These are phyloP conservation scores for Furcula furcula DNA, from an alignment of 2,888 invertebrate genomes.

Conservation along the genomic window DNA sequence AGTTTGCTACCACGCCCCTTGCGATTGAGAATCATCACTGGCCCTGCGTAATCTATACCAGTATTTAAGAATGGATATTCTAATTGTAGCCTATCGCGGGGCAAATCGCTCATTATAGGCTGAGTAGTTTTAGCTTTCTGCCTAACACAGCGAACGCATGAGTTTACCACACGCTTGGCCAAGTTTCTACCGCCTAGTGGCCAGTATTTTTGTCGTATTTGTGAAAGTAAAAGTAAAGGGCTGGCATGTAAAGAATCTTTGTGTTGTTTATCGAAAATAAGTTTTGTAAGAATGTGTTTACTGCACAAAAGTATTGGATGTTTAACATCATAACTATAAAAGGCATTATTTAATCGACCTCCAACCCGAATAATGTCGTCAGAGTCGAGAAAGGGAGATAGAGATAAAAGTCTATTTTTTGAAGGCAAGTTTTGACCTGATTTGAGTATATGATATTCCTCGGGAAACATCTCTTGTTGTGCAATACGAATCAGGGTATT, in stretches of 20 bases:
- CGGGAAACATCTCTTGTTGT: slow-evolving; percentile 9
- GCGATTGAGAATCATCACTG: too few species aligned
- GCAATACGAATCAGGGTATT: slow-evolving; percentile 1
- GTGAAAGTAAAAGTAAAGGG: slow-evolving; percentile 10
- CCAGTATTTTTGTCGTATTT: slow-evolving; percentile 11
- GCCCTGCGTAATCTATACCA: too few species aligned
- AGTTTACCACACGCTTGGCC: background rate
- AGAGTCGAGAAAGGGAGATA: slow-evolving; percentile 16
- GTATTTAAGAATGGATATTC: too few species aligned
- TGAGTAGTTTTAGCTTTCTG: background rate
- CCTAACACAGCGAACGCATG: background rate
- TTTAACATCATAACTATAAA: slow-evolving; percentile 8
- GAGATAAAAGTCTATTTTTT: slow-evolving; percentile 2
- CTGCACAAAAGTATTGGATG: slow-evolving; percentile 15
- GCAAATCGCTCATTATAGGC: too few species aligned
- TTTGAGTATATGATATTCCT: slow-evolving; percentile 3
- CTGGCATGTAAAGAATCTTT: slow-evolving; percentile 9
- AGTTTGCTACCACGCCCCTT: too few species aligned
- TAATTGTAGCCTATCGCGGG: too few species aligned
- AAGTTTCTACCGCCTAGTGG: background rate
- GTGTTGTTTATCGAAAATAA: slow-evolving; percentile 9
- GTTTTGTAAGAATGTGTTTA: slow-evolving; percentile 11
- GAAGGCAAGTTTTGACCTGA: background rate
- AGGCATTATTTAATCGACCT: slow-evolving; percentile 17
- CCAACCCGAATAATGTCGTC: slow-evolving; percentile 18